A percentile compares a stretch with the other conserved stretches of the same genome.
phyloP scores from a whole-genome alignment of 1,140 invertebrate genomes.

The Latrodectus geometricus region DNA sequence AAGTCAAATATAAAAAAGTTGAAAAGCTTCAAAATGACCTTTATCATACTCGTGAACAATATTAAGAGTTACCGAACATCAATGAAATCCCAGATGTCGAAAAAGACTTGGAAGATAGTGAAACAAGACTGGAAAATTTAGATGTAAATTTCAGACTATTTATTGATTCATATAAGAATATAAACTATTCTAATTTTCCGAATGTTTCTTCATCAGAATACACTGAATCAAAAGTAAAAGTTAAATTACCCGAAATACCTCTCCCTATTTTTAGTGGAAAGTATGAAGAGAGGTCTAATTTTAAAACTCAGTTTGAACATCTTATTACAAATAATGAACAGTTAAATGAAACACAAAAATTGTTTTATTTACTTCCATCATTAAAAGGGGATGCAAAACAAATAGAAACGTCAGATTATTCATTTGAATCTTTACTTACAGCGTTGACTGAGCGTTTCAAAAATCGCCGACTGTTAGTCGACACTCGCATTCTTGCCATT shows the following conservation, averaged over 20 bases:
- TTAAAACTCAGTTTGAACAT: too few species aligned
- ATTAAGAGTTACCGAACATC: neutral
- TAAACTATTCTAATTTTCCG: too few species aligned
- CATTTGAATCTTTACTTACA: neutral
- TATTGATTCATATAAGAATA: too few species aligned
- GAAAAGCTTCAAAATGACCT: too few species aligned
- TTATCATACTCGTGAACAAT: too few species aligned
- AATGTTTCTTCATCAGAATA: too few species aligned
- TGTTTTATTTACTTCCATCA: neutral
- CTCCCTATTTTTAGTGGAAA: neutral
- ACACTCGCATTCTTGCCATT: neutral
- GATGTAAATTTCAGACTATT: neutral
- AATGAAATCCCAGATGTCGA: too few species aligned
- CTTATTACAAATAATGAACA: too few species aligned
- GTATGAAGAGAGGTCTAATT: too few species aligned
- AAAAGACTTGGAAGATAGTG: neutral
- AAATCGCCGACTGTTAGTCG: neutral
- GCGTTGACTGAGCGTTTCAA: neutral
- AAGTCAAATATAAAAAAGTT: too few species aligned
- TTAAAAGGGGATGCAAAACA: neutral
- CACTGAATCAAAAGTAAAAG: neutral
- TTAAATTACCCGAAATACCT: conserved; percentile 8
- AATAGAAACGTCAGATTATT: neutral
- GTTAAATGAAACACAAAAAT: too few species aligned
- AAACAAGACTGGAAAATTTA: neutral